Evolutionary conservation across 2,797 vertebrate genomes (phyloP).

Genomic region (Glossophaga mutica): DNA sequence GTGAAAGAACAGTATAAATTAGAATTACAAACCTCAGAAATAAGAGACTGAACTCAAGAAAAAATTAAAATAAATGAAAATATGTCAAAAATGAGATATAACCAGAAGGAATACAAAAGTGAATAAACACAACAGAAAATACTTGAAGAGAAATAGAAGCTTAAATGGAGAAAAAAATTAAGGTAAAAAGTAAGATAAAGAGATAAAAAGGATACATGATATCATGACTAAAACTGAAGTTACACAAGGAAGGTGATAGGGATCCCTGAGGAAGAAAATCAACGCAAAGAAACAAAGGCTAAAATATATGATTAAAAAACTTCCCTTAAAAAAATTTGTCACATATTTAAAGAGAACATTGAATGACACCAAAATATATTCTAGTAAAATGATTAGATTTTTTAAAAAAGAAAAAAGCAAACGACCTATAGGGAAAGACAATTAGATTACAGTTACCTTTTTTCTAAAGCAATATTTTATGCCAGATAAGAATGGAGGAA

Average conservation of each 20-base stretch:
- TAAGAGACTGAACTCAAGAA: neutral
- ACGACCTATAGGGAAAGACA: neutral
- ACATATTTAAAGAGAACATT: neutral
- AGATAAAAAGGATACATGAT: neutral
- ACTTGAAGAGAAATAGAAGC: neutral
- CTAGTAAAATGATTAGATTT: neutral
- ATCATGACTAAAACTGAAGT: neutral
- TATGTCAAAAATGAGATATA: neutral
- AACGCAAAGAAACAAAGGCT: neutral
- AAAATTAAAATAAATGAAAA: conserved; percentile 19
- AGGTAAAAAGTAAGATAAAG: neutral
- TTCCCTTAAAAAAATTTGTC: neutral
- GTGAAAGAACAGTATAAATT: neutral
- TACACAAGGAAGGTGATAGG: neutral
- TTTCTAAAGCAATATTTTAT: conserved; percentile 39
- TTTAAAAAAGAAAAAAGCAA: neutral
- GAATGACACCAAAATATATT: neutral
- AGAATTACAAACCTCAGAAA: neutral
- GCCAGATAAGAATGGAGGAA: neutral
- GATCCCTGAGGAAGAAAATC: neutral
- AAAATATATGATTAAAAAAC: neutral
- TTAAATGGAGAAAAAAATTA: neutral
- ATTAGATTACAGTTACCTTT: conserved; percentile 14
- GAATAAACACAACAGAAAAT: neutral
- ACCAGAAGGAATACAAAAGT: neutral